A percentile compares a stretch with the other conserved stretches of the same genome.
phyloP scores from a whole-genome alignment of 30 jellyfish, hydroid and myxozoan genomes.

The Clytia hemisphaerica region DNA sequence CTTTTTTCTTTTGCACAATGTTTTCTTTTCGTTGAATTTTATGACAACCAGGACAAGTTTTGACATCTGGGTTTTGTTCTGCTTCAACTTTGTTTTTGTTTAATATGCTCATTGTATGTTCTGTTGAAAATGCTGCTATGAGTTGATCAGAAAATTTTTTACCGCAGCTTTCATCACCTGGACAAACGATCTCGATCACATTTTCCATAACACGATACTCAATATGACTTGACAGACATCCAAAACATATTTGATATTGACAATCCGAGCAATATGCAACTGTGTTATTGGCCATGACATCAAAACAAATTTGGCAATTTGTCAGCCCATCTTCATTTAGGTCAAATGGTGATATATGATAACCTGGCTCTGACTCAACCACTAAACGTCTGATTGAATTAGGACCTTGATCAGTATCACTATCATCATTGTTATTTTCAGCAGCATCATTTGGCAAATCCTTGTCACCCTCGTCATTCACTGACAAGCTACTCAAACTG shows the following conservation, averaged over 20 bases:
- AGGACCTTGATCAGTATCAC: too few relatives aligned
- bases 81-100: constrained; percentile 55
- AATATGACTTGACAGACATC: too few relatives aligned
- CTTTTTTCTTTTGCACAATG: constrained; percentile 30
- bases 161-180: constrained; percentile 4
- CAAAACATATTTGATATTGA: background rate
- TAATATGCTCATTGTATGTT: constrained; percentile 4
- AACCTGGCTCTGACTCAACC: too few relatives aligned
- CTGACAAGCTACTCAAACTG: too few relatives aligned
- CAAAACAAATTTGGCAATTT: constrained; percentile 1
- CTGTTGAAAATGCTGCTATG: background rate
- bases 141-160: background rate
- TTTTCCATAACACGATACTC: too few relatives aligned
- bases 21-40: constrained; percentile 30
- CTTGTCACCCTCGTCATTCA: too few relatives aligned
- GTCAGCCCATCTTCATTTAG: background rate
- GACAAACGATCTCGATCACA: background rate
- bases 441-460: too few relatives aligned
- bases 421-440: too few relatives aligned
- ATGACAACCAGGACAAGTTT: constrained; percentile 88
- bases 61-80: constrained; percentile 51
- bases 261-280: background rate
- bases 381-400: too few relatives aligned
- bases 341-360: too few relatives aligned
- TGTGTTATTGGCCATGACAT: background rate